Base-by-base conservation (phyloP, 2,888 invertebrate species). In the Chrysolina oricalcia region DNA sequence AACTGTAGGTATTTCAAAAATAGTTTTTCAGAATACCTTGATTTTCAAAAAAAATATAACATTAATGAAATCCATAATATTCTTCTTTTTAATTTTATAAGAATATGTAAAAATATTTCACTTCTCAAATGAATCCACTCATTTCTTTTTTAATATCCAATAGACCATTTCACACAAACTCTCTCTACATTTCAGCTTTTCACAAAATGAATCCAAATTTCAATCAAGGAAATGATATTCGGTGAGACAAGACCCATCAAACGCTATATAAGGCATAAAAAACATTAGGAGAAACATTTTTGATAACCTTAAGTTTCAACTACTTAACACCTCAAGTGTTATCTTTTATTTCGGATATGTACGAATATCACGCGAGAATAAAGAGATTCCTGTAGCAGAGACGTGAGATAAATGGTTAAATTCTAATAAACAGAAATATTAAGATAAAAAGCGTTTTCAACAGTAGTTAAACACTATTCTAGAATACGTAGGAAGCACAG, bases 201-300 rank as follows among this genome's bases (percentile, higher is more conserved):
- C 8, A 35, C 35, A 8, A 35, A 35, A 8, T 8, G 8, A 6
- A 35, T 35, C 8, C 35, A 8, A 6, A 8, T 35, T 35, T 35
- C 8, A 35, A 6, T 35, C 92, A 98, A 68, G 15, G 68, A 73
- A 63, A 67, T 13, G 35, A 50, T 73, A 40, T 73, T 68, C 23
- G 50, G 63, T 11, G 19, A 59, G 35, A 59, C 27, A 27, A 59
- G 35, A 59, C n/a, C 23, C 35, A 27, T 59, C n/a, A n/a, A 2
- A 35, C 27, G 59, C n/a, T 9, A 10, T 56, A 23, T 27, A n/a
- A 27, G 40, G 40, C n/a, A 35, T 13, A 15, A 21, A 10, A 70
- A 35, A 50, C 40, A 35, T 53, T 35, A 46, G 27, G 27, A 19
- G 63, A 19, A 19, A 53, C 50, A 41, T 71, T 63, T 23, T 13